These are phyloP conservation scores for Pilophorus perplexus DNA, from an alignment of 2,888 invertebrate species.

Conservation along the genomic window DNA sequence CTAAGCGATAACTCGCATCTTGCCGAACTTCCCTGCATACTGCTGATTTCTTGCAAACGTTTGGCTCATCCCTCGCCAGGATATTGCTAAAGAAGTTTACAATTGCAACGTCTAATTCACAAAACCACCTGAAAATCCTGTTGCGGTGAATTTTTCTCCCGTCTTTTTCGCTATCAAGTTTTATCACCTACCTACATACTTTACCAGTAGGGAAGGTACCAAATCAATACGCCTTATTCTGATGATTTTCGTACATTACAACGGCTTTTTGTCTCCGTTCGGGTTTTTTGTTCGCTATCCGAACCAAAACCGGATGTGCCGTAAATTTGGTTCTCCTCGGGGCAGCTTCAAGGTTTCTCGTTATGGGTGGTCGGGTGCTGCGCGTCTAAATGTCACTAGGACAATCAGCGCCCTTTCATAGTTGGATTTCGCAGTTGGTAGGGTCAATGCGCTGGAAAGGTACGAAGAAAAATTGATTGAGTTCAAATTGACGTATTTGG, in stretches of 20 bases:
- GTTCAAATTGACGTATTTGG: too few species aligned
- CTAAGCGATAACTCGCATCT: slow-evolving; percentile 17
- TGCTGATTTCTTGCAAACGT: not conserved
- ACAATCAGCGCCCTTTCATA: slow-evolving; percentile 34
- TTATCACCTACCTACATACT: slow-evolving; percentile 41
- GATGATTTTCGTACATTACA: not conserved
- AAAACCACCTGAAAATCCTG: not conserved
- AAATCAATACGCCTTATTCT: slow-evolving; percentile 28
- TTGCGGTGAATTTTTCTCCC: not conserved
- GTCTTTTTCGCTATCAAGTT: slow-evolving; percentile 29
- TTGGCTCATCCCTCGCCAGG: not conserved
- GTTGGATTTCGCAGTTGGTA: too few species aligned
- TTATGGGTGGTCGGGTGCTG: slow-evolving; percentile 7
- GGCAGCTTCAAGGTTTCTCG: too few species aligned
- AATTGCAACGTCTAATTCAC: not conserved
- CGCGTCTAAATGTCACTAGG: slow-evolving; percentile 34
- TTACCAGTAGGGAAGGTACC: slow-evolving; percentile 35
- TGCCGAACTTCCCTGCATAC: not conserved
- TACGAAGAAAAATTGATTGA: too few species aligned
- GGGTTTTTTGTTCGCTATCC: too few species aligned
- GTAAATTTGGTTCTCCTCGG: too few species aligned
- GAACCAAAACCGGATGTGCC: too few species aligned
- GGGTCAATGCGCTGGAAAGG: too few species aligned
- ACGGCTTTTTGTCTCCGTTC: too few species aligned
- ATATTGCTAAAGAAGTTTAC: not conserved